Conservation (phyloP, 2,888 invertebrate genomes). For the Dichetophora obliterata region DNA sequence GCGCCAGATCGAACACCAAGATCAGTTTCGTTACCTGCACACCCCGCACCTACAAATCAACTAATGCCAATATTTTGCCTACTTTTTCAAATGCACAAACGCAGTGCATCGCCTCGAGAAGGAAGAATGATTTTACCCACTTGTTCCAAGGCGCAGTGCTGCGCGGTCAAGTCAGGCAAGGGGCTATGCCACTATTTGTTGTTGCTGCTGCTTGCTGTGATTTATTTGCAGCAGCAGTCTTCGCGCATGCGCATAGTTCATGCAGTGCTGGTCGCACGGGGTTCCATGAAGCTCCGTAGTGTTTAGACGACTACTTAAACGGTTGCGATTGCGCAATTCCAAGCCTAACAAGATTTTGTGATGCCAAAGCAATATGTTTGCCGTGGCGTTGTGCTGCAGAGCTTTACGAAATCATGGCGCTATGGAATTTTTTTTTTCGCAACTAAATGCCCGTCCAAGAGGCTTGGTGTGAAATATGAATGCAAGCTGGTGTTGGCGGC, state of each 20-base stretch:
- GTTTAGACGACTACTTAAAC: background rate
- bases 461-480: constrained; percentile 3
- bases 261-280: background rate
- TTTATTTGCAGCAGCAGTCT: constrained; percentile 2
- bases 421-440: background rate
- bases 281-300: background rate
- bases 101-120: background rate
- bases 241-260: background rate
- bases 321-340: constrained; percentile 4
- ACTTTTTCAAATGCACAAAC: background rate
- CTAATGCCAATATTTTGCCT: background rate
- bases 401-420: background rate
- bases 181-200: background rate
- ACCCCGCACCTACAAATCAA: background rate
- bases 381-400: background rate
- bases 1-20: background rate
- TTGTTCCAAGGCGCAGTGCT: background rate
- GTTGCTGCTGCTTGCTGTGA: background rate
- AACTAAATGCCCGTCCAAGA: background rate
- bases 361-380: background rate
- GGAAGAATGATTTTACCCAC: background rate
- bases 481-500: background rate
- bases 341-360: background rate
- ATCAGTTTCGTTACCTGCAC: background rate
- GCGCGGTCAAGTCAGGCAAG: background rate